These are phyloP conservation scores for Scotopteryx bipunctaria DNA, from an alignment of 2,888 invertebrate genomes.

Conservation along the genomic window DNA sequence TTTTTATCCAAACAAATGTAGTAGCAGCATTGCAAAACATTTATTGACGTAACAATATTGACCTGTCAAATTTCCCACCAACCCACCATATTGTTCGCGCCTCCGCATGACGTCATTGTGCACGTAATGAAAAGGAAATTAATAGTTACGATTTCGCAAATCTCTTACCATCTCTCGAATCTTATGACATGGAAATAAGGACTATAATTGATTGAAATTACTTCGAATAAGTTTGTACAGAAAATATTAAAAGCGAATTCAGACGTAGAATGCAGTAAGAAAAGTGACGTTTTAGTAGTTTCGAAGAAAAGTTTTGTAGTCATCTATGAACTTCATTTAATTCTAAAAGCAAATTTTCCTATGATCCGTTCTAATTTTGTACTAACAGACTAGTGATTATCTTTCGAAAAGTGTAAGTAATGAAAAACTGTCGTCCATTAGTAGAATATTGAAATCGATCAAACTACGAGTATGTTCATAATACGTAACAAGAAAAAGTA, in stretches of 20 bases:
- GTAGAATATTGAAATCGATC: too few relatives aligned
- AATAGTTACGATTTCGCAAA: conserved; percentile 62
- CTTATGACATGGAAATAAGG: conserved; percentile 37
- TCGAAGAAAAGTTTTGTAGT: too few relatives aligned
- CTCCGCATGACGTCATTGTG: conserved; percentile 71
- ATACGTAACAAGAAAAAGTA: too few relatives aligned
- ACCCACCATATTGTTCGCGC: conserved; percentile 66
- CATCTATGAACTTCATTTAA: too few relatives aligned
- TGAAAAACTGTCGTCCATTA: too few relatives aligned
- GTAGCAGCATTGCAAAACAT: conserved; percentile 2
- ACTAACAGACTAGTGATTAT: too few relatives aligned
- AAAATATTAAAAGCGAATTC: conserved; percentile 53
- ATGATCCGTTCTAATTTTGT: too few relatives aligned
- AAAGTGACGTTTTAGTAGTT: conserved; percentile 52
- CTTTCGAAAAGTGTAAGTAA: too few relatives aligned
- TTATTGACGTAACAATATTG: conserved; percentile 42
- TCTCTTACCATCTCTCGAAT: conserved; percentile 20
- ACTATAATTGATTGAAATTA: conserved; percentile 35
- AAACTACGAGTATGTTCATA: too few relatives aligned
- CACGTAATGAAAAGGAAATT: conserved; percentile 74
- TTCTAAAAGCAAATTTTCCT: too few relatives aligned
- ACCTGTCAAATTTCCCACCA: conserved; percentile 71
- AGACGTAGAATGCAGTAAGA: conserved; percentile 46
- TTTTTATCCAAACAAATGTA: neutral
- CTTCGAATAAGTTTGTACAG: conserved; percentile 30